These are phyloP conservation scores for Nipponacmea schrenckii DNA, from an alignment of 2,888 invertebrate species.

Conservation along the genomic window DNA sequence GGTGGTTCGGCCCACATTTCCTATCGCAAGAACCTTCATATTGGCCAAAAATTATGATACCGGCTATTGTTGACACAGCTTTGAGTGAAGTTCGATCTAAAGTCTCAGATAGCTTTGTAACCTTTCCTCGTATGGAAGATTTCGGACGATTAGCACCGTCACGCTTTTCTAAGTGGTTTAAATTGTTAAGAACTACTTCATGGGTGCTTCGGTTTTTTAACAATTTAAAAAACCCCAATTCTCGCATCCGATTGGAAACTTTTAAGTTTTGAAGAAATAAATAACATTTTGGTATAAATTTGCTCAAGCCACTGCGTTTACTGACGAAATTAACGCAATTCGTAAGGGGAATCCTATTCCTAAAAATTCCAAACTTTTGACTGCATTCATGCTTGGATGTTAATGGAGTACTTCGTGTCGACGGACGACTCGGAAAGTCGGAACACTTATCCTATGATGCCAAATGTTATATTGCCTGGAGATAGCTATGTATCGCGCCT, in stretches of 20 bases:
- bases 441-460: background rate
- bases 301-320: background rate
- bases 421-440: slow-evolving; percentile 18
- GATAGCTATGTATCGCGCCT: slow-evolving; percentile 18
- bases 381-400: background rate
- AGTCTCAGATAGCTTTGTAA: background rate
- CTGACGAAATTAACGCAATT: background rate
- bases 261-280: background rate
- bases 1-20: slow-evolving; percentile 3
- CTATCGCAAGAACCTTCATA: background rate
- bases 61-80: background rate
- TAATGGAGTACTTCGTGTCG: slow-evolving; percentile 7
- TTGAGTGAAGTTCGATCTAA: background rate
- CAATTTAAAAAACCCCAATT: background rate
- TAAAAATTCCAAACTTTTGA: background rate
- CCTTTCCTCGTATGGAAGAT: background rate
- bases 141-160: background rate
- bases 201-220: background rate
- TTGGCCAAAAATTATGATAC: background rate
- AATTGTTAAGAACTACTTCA: background rate
- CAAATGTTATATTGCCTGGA: slow-evolving; percentile 19
- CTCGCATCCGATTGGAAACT: background rate
- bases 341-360: background rate
- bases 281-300: background rate
- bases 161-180: background rate